These are phyloP conservation scores for Cynodonichthys magdalenae DNA, from an alignment of 2,797 vertebrate genomes.

Conservation along the genomic window DNA sequence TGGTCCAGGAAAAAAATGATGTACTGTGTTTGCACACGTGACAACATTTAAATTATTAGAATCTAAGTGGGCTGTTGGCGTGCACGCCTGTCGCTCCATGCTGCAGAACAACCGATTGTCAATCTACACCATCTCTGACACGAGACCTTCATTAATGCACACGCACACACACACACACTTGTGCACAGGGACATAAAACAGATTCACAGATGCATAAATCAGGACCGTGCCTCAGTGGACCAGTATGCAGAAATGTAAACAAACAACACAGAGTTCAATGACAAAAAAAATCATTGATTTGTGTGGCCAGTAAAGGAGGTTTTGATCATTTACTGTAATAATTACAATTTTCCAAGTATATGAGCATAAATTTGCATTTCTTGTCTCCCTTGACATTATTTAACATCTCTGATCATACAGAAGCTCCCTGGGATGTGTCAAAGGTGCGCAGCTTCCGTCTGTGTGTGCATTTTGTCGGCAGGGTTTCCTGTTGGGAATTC, in stretches of 20 bases:
- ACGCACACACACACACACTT: constrained; percentile 9
- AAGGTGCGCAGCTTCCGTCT: neutral
- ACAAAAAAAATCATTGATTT: constrained; percentile 23
- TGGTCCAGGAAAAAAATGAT: constrained; percentile 13
- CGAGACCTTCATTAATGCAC: constrained; percentile 15
- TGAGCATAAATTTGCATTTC: neutral
- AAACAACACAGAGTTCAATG: constrained; percentile 7
- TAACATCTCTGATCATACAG: constrained; percentile 10
- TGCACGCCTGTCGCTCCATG: neutral
- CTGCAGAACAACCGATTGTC: constrained; percentile 19
- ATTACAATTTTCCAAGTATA: neutral
- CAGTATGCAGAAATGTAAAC: neutral
- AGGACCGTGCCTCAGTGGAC: neutral
- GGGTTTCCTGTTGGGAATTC: constrained; percentile 5
- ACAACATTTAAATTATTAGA: constrained; percentile 16
- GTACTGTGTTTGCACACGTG: neutral
- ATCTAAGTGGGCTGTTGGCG: constrained; percentile 21
- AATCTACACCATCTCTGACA: constrained; percentile 21
- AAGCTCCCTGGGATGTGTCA: constrained; percentile 15
- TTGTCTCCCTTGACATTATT: neutral
- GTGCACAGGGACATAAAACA: neutral
- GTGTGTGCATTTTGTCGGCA: constrained; percentile 1
- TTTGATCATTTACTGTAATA: constrained; percentile 22
- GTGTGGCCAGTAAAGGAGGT: neutral
- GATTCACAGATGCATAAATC: neutral